A percentile compares a stretch with the other conserved stretches of the same genome.
Conservation (phyloP, 2,888 invertebrate genomes). For the Syritta pipiens region DNA sequence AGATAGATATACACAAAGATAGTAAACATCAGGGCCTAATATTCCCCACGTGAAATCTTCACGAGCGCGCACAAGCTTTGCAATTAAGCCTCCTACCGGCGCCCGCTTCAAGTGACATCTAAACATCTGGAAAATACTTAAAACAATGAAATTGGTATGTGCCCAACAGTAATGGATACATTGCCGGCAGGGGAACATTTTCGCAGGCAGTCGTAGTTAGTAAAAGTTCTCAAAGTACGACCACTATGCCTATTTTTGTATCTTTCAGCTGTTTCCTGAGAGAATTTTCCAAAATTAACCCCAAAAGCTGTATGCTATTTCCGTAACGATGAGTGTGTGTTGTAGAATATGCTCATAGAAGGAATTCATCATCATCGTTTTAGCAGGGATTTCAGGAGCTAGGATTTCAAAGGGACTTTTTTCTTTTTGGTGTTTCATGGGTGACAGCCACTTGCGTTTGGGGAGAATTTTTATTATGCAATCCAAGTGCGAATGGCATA, state of each 20-base stretch:
- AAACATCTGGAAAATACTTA: background rate
- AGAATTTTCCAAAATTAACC: conserved; percentile 30
- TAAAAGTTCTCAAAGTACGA: background rate
- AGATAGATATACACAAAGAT: conserved; percentile 7
- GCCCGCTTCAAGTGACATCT: background rate
- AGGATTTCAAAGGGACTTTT: background rate
- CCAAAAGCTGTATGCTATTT: conserved; percentile 12
- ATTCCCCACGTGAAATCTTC: conserved; percentile 39
- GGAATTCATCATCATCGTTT: background rate
- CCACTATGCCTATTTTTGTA: conserved; percentile 14
- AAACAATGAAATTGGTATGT: conserved; percentile 18
- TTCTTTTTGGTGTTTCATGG: no score
- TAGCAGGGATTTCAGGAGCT: background rate
- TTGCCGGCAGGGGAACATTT: background rate
- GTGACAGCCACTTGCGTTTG: no score
- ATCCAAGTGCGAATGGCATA: background rate
- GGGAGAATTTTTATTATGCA: background rate
- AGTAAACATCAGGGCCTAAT: conserved; percentile 32
- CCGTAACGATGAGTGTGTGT: background rate
- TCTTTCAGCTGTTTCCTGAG: conserved; percentile 5
- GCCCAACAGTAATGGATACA: background rate
- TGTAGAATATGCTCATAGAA: no score
- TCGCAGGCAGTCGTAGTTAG: background rate
- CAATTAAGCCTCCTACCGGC: background rate
- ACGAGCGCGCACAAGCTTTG: conserved; percentile 7